phyloP scores from a whole-genome alignment of 2,797 vertebrate genomes.

The Pelochelys cantorii region DNA sequence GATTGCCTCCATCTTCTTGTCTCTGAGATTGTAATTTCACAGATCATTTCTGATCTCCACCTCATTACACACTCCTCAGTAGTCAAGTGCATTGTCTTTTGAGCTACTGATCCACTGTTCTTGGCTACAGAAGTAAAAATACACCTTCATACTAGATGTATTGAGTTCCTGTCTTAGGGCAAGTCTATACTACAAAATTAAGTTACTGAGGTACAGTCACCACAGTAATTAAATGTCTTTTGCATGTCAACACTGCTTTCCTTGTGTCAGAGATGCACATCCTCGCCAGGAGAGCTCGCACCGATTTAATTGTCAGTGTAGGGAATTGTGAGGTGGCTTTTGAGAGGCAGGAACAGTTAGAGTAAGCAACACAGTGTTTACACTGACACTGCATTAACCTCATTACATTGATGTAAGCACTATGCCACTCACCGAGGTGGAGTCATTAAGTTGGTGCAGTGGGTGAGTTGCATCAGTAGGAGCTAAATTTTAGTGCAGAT shows the following conservation, averaged over 20 bases:
- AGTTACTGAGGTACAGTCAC: background rate
- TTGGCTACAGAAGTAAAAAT: background rate
- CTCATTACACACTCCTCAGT: background rate
- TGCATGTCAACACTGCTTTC: background rate
- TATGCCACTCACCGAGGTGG: background rate
- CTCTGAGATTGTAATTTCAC: too few species aligned
- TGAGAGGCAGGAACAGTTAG: background rate
- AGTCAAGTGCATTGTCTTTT: background rate
- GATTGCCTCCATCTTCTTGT: background rate
- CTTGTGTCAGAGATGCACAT: background rate
- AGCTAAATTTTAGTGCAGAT: background rate
- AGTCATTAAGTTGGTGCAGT: background rate
- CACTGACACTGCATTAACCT: background rate
- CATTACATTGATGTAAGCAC: background rate
- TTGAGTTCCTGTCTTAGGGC: background rate
- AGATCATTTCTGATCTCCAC: background rate
- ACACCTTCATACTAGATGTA: rapidly evolving
- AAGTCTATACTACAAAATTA: background rate
- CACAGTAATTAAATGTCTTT: background rate
- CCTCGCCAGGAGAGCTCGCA: background rate
- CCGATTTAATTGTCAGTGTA: background rate
- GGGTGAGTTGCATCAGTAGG: background rate
- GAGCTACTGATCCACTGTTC: background rate
- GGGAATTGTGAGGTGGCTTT: background rate
- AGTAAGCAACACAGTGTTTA: background rate